A percentile compares a stretch with the other conserved stretches of the same genome.
Evolutionary conservation across 1,140 invertebrate species (phyloP).

Genomic region (Bombus waltoni): DNA sequence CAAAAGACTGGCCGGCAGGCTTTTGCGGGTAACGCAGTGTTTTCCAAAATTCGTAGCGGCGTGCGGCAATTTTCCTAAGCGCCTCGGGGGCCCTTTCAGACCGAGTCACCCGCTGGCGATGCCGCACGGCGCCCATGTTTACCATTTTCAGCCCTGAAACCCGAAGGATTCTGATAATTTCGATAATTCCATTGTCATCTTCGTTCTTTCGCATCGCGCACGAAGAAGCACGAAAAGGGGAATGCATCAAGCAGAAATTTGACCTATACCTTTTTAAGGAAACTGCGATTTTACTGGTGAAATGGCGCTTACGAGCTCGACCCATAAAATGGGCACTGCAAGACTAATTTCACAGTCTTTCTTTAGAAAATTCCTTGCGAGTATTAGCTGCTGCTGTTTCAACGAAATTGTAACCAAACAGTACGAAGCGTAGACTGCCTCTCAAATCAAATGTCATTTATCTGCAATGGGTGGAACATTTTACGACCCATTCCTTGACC

Average conservation of each 20-base stretch:
- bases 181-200: slow-evolving; percentile 68
- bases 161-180: slow-evolving; percentile 51
- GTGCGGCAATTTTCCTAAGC: slow-evolving; percentile 64
- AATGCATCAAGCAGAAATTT: slow-evolving; percentile 32
- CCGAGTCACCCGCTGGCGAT: slow-evolving; percentile 46
- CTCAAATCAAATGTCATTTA: too few relatives aligned
- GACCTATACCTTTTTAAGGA: slow-evolving; percentile 30
- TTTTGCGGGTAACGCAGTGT: slow-evolving; percentile 66
- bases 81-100: slow-evolving; percentile 48
- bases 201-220: slow-evolving; percentile 54
- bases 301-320: neutral
- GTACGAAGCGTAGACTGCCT: too few relatives aligned
- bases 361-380: neutral
- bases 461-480: too few relatives aligned
- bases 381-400: too few relatives aligned
- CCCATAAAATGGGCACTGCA: neutral
- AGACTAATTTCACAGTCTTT: neutral
- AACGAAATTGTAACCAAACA: too few relatives aligned
- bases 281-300: neutral
- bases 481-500: neutral
- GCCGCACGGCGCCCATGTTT: slow-evolving; percentile 18
- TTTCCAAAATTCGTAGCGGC: slow-evolving; percentile 72
- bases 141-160: slow-evolving; percentile 37
- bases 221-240: slow-evolving; percentile 47
- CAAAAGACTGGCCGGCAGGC: slow-evolving; percentile 63